These are phyloP conservation scores for Cephus runcator DNA, from an alignment of 2,888 invertebrate species.

Conservation along the genomic window DNA sequence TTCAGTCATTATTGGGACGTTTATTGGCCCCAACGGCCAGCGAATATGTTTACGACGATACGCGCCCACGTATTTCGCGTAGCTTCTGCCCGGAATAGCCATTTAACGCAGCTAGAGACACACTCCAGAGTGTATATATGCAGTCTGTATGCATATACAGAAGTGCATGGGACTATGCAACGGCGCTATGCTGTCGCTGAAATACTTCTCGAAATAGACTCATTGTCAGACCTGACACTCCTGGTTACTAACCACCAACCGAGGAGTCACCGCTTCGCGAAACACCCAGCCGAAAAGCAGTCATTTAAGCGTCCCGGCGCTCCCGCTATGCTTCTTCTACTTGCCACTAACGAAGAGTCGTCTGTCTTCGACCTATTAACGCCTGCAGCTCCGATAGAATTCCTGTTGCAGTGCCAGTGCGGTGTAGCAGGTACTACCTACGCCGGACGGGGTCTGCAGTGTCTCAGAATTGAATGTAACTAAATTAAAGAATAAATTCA, in stretches of 20 bases:
- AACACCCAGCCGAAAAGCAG: background rate
- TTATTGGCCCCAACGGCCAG: slow-evolving; percentile 45
- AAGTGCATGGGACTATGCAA: background rate
- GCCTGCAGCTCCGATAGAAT: background rate
- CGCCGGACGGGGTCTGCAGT: background rate
- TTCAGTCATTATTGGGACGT: slow-evolving; percentile 52
- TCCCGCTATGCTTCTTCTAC: background rate
- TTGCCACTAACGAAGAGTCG: background rate
- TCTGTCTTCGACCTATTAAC: background rate
- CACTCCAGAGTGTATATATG: slow-evolving; percentile 15
- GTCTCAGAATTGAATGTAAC: background rate
- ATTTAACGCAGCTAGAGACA: slow-evolving; percentile 30
- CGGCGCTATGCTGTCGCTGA: background rate
- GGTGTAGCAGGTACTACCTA: background rate
- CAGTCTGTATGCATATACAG: background rate
- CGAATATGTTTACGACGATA: slow-evolving; percentile 39
- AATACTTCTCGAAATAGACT: slow-evolving; percentile 7
- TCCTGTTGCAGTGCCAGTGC: background rate
- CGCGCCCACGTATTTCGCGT: slow-evolving; percentile 26
- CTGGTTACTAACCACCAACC: background rate
- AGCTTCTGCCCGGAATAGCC: slow-evolving; percentile 41
- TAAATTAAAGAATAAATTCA: no score
- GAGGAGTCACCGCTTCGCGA: background rate
- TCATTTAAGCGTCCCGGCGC: background rate
- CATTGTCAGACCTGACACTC: background rate